Evolutionary conservation across 2,888 invertebrate species (phyloP).

Genomic region (Piscicola geometra): DNA sequence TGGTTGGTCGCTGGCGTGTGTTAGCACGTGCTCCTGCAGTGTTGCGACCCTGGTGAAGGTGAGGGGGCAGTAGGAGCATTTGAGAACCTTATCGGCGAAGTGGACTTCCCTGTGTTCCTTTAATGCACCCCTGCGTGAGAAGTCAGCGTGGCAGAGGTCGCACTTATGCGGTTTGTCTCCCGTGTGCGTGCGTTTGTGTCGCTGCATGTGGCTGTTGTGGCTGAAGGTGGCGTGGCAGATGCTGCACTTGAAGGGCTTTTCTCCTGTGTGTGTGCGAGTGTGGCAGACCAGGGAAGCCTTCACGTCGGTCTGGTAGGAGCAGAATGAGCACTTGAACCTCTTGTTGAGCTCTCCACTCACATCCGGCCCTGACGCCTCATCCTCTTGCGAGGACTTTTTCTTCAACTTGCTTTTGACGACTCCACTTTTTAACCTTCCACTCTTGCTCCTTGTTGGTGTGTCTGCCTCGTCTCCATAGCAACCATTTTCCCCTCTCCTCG

Average conservation of each 20-base stretch:
- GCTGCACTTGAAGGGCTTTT: slow-evolving; percentile 8
- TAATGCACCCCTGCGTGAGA: background rate
- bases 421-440: too few relatives aligned
- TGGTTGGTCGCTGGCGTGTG: background rate
- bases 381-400: too few relatives aligned
- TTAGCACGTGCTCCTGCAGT: background rate
- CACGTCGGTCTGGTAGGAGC: slow-evolving; percentile 7
- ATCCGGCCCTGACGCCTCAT: too few relatives aligned
- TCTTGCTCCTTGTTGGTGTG: too few relatives aligned
- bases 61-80: background rate
- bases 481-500: too few relatives aligned
- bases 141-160: background rate
- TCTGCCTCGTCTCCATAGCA: too few relatives aligned
- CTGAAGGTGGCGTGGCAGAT: slow-evolving; percentile 15
- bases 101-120: background rate
- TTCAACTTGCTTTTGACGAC: too few relatives aligned
- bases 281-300: slow-evolving; percentile 10
- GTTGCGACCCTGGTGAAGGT: background rate
- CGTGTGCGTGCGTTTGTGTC: slow-evolving; percentile 3
- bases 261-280: background rate
- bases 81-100: background rate
- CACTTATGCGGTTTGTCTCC: slow-evolving; percentile 7
- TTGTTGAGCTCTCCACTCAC: background rate
- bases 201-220: slow-evolving; percentile 13
- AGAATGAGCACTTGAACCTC: background rate